Evolutionary conservation across 2,888 invertebrate species (phyloP).

Genomic region (Heliconius hortense): DNA sequence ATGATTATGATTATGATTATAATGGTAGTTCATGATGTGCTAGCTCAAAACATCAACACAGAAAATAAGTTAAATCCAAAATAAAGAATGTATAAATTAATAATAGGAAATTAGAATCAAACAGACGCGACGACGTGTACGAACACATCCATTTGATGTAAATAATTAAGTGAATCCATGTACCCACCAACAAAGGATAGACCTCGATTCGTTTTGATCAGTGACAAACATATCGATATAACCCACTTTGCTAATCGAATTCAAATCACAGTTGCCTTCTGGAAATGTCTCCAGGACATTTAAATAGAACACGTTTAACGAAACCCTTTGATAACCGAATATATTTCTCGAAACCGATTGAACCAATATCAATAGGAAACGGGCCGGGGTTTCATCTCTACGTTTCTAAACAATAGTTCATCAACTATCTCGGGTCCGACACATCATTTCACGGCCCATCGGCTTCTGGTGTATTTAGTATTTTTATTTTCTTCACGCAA

Average conservation of each 20-base stretch:
- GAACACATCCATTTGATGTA: conserved; percentile 4
- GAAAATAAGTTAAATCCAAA: not conserved
- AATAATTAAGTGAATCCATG: conserved; percentile 14
- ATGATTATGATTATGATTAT: too few relatives aligned
- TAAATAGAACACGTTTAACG: conserved; percentile 44
- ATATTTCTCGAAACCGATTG: conserved; percentile 50
- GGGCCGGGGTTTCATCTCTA: conserved; percentile 48
- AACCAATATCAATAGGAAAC: conserved; percentile 45
- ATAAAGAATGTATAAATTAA: not conserved
- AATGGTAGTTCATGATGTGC: too few relatives aligned
- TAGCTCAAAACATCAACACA: not conserved
- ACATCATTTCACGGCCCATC: conserved; percentile 68
- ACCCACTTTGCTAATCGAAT: conserved; percentile 33
- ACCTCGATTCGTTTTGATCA: conserved; percentile 22
- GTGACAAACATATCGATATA: conserved; percentile 20
- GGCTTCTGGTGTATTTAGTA: conserved; percentile 65
- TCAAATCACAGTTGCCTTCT: conserved; percentile 29
- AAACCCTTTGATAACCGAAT: conserved; percentile 39
- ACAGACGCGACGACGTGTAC: not conserved
- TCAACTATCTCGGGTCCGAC: conserved; percentile 59
- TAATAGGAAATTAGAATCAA: not conserved
- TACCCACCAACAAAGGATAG: conserved; percentile 1
- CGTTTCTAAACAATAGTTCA: conserved; percentile 68
- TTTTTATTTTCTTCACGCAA: conserved; percentile 60
- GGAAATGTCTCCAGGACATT: conserved; percentile 33